These are phyloP conservation scores for Anthopleura xanthogrammica DNA, from an alignment of 92 coral and sea anemone species.

Conservation along the genomic window DNA sequence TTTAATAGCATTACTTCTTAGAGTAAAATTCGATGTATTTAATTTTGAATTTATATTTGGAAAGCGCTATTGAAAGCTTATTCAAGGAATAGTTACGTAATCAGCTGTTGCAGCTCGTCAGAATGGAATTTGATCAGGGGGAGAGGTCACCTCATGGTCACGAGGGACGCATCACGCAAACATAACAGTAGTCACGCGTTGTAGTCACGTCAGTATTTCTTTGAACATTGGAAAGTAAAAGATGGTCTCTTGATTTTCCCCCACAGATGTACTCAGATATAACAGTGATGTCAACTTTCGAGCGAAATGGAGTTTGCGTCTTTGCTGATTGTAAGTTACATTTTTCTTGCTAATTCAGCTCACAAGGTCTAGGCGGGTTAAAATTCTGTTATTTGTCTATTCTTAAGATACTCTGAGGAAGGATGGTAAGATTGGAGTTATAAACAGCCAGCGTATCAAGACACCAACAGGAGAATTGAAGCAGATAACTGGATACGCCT, in stretches of 20 bases:
- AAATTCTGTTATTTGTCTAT: neutral
- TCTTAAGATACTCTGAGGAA: conserved; percentile 48
- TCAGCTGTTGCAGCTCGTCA: neutral
- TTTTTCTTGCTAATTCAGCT: neutral
- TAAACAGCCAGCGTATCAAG: conserved; percentile 49
- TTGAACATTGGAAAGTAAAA: neutral
- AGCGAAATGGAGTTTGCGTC: conserved; percentile 53
- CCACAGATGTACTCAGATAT: conserved; percentile 49
- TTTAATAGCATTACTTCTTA: too few relatives aligned
- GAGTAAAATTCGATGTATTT: neutral
- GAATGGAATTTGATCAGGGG: neutral
- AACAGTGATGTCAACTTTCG: conserved; percentile 43
- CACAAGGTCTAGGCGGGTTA: neutral
- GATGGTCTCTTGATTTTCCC: neutral
- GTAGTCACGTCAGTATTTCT: neutral
- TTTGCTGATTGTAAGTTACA: conserved; percentile 58
- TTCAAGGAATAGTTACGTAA: neutral
- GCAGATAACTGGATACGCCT: conserved; percentile 61
- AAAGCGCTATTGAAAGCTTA: neutral
- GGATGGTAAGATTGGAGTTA: conserved; percentile 57
- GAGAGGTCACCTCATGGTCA: neutral
- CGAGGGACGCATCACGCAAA: neutral
- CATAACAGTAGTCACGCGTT: neutral
- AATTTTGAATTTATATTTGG: neutral
- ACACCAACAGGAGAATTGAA: conserved; percentile 42